Base-by-base conservation (phyloP, 2,797 vertebrate genomes). In the Cebuella pygmaea region DNA sequence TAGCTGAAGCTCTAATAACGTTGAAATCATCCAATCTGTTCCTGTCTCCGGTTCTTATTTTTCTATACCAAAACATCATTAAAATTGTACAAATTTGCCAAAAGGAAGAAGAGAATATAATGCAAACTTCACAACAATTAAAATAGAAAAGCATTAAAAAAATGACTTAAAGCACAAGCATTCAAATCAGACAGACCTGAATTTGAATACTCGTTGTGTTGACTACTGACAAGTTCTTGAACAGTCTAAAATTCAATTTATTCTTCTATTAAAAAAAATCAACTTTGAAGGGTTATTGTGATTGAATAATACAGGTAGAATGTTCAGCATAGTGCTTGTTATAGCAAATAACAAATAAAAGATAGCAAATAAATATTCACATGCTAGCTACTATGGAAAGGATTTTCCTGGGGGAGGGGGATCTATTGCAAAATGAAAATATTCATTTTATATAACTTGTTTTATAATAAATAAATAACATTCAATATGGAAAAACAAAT, bases 71-170 rank as follows among this genome's bases (percentile, higher is more conserved):
- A 97, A 96, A 97, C 22, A 92, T 93, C 50, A 48, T 97, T 97
- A 92, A 96, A 96, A 95, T 98, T 96, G 72, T 97, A 96, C 92
- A 98, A 93, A 84, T 95, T 97, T 92, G 50, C 95, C 95, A 95
- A 46, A 79, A 97, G 96, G 72, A 84, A 88, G 64, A 96, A 98
- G 93, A 99, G 96, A 98, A 97, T 93, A 99, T 96, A 98, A 97
- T 95, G 92, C 80, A 97, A 96, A 57, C 72, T 97, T 97, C 12
- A 88, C 41, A 83, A 90, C 36, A 90, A 95, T 78, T 93, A 91
- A 95, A 85, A 88, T 55, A 85, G 33, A 86, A 82, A 90, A 84
- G 7, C 26, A 78, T 30, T 22, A 80, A 75, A 95, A 52, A 52
- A 76, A 5, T 79, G 39, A 93, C 75, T 84, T 85, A 83, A 95